Evolutionary conservation across 2,797 vertebrate genomes (phyloP).

Genomic region (Bradypodion pumilum): DNA sequence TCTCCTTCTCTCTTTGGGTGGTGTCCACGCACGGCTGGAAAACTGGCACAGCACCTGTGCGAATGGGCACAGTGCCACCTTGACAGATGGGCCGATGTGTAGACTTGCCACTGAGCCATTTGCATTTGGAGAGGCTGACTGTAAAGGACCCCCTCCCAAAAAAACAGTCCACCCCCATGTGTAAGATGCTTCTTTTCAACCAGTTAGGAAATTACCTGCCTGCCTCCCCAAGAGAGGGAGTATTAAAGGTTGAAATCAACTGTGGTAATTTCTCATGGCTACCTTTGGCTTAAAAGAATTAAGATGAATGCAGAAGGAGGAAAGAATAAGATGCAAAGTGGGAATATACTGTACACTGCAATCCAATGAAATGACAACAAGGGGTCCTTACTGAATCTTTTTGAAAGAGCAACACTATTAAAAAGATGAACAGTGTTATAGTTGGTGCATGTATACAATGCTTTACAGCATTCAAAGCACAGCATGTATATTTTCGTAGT

Average conservation of each 20-base stretch:
- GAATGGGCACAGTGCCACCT: constrained; percentile 70
- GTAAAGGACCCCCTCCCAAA: constrained; percentile 44
- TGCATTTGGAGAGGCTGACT: constrained; percentile 65
- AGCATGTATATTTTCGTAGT: neutral
- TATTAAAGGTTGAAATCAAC: constrained; percentile 23
- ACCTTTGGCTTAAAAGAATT: constrained; percentile 17
- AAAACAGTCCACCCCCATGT: constrained; percentile 58
- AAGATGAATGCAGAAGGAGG: neutral
- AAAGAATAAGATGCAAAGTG: neutral
- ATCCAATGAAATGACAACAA: neutral
- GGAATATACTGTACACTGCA: neutral
- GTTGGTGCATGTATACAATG: neutral
- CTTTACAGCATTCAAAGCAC: neutral
- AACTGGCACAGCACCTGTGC: constrained; percentile 62
- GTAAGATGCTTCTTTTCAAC: constrained; percentile 21
- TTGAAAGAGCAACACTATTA: neutral
- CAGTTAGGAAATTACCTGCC: constrained; percentile 34
- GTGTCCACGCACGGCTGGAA: constrained; percentile 50
- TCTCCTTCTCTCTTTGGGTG: constrained; percentile 62
- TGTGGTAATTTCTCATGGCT: constrained; percentile 10
- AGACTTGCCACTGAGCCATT: constrained; percentile 70
- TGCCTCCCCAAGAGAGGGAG: constrained; percentile 31
- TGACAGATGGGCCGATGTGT: constrained; percentile 74
- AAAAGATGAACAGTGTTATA: too few species aligned
- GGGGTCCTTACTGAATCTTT: neutral